Conservation (phyloP, 2,888 invertebrate genomes). For the Scaptomyza caliginosa region DNA sequence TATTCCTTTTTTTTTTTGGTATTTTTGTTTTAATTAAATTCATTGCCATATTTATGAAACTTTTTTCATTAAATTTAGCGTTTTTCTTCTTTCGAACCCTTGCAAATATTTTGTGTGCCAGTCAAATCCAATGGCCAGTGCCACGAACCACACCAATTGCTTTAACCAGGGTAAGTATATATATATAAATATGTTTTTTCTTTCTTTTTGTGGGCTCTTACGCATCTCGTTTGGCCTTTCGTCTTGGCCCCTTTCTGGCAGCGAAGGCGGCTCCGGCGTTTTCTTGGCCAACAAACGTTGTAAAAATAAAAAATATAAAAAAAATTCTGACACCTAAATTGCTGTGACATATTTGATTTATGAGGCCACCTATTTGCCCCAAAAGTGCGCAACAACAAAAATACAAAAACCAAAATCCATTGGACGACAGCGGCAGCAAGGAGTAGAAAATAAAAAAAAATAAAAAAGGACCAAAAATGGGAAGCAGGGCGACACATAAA, state of each 20-base stretch:
- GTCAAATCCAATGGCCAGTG: constrained; percentile 8
- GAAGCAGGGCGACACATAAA: constrained; percentile 67
- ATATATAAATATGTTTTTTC: constrained; percentile 30
- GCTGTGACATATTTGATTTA: constrained; percentile 81
- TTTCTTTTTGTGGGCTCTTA: constrained; percentile 64
- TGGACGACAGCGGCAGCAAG: constrained; percentile 30
- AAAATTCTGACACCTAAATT: constrained; percentile 80
- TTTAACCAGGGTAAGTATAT: constrained; percentile 43
- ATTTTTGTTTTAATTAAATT: constrained; percentile 74
- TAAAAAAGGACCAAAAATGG: constrained; percentile 47
- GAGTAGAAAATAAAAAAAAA: not conserved
- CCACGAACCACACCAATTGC: constrained; percentile 4
- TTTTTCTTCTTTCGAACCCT: constrained; percentile 65
- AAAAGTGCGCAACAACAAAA: constrained; percentile 69
- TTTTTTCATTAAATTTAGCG: constrained; percentile 78
- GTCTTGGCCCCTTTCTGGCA: constrained; percentile 36
- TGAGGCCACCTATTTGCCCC: constrained; percentile 79
- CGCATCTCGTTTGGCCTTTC: constrained; percentile 61
- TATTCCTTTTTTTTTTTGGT: constrained; percentile 44
- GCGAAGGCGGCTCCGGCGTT: constrained; percentile 8
- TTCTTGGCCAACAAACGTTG: constrained; percentile 67
- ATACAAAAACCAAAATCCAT: constrained; percentile 29
- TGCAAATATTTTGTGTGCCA: constrained; percentile 52
- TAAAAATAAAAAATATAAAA: constrained; percentile 73
- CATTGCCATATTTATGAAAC: constrained; percentile 80